These are phyloP conservation scores for Callosobruchus maculatus DNA, from an alignment of 2,888 invertebrate genomes.

Conservation along the genomic window DNA sequence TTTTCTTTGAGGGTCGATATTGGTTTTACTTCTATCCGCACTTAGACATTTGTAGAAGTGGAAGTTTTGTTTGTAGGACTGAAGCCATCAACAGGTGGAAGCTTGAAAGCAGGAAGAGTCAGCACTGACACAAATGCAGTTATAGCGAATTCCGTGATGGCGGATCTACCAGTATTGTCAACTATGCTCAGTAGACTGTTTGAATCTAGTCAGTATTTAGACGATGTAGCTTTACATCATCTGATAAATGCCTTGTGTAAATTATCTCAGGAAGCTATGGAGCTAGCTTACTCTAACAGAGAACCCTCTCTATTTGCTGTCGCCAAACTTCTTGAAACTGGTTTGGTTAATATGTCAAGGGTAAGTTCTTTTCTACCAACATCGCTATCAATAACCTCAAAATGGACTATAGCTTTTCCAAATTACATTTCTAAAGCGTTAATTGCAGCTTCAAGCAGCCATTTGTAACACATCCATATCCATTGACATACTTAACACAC, in stretches of 20 bases:
- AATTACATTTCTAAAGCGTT: too few species aligned
- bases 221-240: slow-evolving; percentile 92
- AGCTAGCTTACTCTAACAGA: slow-evolving; percentile 90
- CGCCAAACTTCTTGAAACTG: slow-evolving; percentile 96
- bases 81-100: slow-evolving; percentile 92
- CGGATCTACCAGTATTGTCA: slow-evolving; percentile 86
- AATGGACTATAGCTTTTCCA: too few species aligned
- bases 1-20: too few species aligned
- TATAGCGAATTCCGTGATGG: slow-evolving; percentile 94
- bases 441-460: too few species aligned
- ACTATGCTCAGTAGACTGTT: slow-evolving; percentile 90
- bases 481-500: too few species aligned
- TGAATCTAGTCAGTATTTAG: slow-evolving; percentile 89
- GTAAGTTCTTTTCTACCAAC: too few species aligned
- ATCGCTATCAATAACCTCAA: too few species aligned
- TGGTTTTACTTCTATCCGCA: too few species aligned
- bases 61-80: slow-evolving; percentile 52
- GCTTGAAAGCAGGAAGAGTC: slow-evolving; percentile 79
- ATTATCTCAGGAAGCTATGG: slow-evolving; percentile 95
- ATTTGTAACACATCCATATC: too few species aligned
- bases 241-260: slow-evolving; percentile 95
- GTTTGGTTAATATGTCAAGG: slow-evolving; percentile 83
- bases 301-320: slow-evolving; percentile 97
- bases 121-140: slow-evolving; percentile 79
- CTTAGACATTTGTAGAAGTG: too few species aligned